phyloP scores from a whole-genome alignment of 2,113 vertebrate genomes.

The Arizona elegans region DNA sequence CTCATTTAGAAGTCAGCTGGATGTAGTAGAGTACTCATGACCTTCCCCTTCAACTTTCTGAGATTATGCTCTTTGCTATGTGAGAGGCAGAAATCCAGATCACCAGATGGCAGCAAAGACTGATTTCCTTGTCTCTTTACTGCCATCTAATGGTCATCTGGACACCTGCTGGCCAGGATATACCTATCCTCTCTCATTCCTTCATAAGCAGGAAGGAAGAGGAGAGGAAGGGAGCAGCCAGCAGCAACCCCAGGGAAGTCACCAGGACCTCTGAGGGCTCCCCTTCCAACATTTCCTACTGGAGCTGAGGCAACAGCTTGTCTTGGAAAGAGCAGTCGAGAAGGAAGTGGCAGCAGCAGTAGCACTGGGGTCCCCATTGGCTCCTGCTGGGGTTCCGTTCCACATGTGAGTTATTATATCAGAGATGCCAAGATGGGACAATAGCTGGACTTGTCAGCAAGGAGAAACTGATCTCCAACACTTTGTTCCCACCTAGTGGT shows the following conservation, averaged over 20 bases:
- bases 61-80: background rate
- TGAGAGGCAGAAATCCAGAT: too few species aligned
- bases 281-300: background rate
- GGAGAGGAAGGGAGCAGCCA: background rate
- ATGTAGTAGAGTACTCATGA: background rate
- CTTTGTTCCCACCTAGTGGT: background rate
- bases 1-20: background rate
- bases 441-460: background rate
- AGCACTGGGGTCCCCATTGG: background rate
- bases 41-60: background rate
- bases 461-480: background rate
- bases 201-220: background rate
- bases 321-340: too few species aligned
- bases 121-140: background rate
- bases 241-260: background rate
- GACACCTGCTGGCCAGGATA: background rate
- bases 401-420: background rate
- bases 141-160: background rate
- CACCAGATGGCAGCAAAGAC: background rate
- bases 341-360: background rate
- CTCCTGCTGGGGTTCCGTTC: background rate
- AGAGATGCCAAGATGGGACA: background rate
- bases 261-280: background rate
- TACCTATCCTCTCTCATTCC: background rate
- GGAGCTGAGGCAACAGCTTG: background rate